Conservation (phyloP, 2,888 invertebrate genomes). For the Drosophila anomelani region DNA sequence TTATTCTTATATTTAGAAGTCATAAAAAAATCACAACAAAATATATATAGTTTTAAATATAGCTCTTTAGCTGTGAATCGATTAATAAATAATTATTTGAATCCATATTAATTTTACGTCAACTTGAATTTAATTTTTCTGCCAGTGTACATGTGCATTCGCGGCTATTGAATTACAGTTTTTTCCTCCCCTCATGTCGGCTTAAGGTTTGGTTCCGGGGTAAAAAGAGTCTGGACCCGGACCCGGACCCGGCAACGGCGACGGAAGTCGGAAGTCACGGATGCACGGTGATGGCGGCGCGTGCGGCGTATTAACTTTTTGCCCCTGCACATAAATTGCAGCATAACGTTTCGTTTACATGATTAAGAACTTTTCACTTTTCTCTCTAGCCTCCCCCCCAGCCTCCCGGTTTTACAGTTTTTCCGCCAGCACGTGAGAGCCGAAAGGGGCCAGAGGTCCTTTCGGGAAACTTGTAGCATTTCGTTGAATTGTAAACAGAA, state of each 20-base stretch:
- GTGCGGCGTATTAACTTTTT: slow-evolving; percentile 40
- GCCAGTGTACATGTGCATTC: slow-evolving; percentile 11
- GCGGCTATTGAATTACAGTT: slow-evolving; percentile 17
- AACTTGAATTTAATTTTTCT: not conserved
- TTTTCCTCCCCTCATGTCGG: not conserved
- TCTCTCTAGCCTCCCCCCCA: not conserved
- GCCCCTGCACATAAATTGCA: slow-evolving; percentile 43
- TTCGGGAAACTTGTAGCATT: slow-evolving; percentile 30
- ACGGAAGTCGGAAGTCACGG: slow-evolving; percentile 5
- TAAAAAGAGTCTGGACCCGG: not conserved
- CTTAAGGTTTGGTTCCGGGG: not conserved
- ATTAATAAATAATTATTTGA: not conserved
- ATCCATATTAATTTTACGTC: not conserved
- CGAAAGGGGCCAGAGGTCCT: not conserved
- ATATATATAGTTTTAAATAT: no score
- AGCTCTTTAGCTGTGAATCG: no score
- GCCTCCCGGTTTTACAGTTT: not conserved
- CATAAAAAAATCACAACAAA: not conserved
- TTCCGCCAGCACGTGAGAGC: not conserved
- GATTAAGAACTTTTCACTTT: slow-evolving; percentile 38
- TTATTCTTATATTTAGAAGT: no score
- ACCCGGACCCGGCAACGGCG: not conserved
- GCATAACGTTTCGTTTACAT: slow-evolving; percentile 50
- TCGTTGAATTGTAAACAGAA: slow-evolving; percentile 23
- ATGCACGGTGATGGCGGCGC: slow-evolving; percentile 25